Base-by-base conservation (phyloP, 2,113 vertebrate species). In the Gymnogyps californianus region DNA sequence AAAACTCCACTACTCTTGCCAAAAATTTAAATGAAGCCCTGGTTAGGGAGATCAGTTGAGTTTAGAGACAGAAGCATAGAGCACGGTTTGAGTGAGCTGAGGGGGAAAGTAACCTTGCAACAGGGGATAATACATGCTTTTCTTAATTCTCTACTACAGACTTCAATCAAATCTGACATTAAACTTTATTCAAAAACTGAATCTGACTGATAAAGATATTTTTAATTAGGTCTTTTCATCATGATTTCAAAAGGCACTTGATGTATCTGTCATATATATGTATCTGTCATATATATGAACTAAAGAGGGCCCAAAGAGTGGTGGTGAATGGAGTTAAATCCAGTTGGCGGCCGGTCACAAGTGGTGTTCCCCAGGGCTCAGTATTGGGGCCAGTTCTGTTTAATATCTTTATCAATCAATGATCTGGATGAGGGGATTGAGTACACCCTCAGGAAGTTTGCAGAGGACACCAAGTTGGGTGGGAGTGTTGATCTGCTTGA, bases 161-260 rank as follows among this genome's bases (percentile, higher is more conserved):
- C 36, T 81, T 90, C 65, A 65, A 25, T 67, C 15, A 65, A 90
- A 87, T 61, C 9, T 91, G 78, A 38, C 58, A 20, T 64, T n/a
- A 90, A 76, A 91, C 49, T 93, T 85, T 34, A 87, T 54, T 77
- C 25, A 83, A 83, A 95, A 38, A 36, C 13, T 38, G 16, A 61
- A 29, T 46, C 36, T n/a, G 28, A 38, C 46, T 44, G 22, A 75
- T 57, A 70, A 87, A 87, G n/a, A 26, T 80, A 83, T 69, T 89
- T 92, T 95, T 86, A 71, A 84, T 84, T 94, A 55, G 47, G 38
- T 61, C 74, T 89, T 93, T 89, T 84, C 26, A 47, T 84, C 51
- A n/a, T 26, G 3, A 92, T 66, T 89, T 94, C 69, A 79, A 79
- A 93, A 91, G 47, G 12, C 26, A 55, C 29, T 67, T 78, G 59